Conservation (phyloP, 2,888 invertebrate genomes). For the Macaria notata region DNA sequence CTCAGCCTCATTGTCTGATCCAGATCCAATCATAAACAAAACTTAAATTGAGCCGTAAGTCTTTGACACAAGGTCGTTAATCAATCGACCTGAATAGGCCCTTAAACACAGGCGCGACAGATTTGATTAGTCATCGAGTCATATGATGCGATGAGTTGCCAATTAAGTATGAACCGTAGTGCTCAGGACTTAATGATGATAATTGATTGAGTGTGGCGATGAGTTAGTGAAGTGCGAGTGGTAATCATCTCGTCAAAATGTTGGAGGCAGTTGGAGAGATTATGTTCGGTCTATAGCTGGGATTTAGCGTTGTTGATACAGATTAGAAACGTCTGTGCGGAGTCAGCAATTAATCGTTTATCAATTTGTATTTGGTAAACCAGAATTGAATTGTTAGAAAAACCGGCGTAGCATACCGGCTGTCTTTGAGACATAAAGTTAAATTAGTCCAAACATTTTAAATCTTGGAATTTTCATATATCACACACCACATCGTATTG, state of each 20-base stretch:
- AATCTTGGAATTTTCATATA: too few species aligned
- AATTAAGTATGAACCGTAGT: conserved; percentile 45
- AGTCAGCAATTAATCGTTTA: too few species aligned
- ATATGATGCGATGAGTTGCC: conserved; percentile 39
- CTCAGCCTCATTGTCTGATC: conserved; percentile 53
- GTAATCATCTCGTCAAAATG: conserved; percentile 62
- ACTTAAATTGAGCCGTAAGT: conserved; percentile 23
- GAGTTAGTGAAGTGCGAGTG: conserved; percentile 39
- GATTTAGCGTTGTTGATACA: conserved; percentile 26
- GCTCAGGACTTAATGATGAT: conserved; percentile 38
- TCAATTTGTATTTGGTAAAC: too few species aligned
- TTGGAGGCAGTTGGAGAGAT: conserved; percentile 55
- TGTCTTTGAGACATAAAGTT: too few species aligned
- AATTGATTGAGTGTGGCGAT: conserved; percentile 36
- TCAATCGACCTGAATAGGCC: conserved; percentile 26
- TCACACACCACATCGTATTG: too few species aligned
- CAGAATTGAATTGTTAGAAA: too few species aligned
- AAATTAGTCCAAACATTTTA: too few species aligned
- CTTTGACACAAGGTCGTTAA: conserved; percentile 9
- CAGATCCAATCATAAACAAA: conserved; percentile 40
- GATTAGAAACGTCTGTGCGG: not conserved
- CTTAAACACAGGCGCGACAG: conserved; percentile 54
- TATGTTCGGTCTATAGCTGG: conserved; percentile 36
- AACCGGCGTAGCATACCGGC: too few species aligned
- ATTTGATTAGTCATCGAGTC: conserved; percentile 44